Conservation (phyloP, 1,140 invertebrate species). For the Lycorma delicatula region DNA sequence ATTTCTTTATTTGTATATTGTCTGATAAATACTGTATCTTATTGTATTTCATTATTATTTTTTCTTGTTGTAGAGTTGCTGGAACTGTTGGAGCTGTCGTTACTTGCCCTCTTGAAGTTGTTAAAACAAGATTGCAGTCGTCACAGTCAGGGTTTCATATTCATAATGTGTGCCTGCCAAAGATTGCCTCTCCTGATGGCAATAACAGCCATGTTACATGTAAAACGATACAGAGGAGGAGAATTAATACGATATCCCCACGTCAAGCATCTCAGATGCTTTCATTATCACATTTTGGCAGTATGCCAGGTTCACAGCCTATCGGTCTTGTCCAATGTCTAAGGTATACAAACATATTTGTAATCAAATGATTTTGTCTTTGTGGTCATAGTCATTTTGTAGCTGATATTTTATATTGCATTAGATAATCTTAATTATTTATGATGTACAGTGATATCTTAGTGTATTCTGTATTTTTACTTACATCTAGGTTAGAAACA, state of each 20-base stretch:
- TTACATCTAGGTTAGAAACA: too few species aligned
- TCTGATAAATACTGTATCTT: too few species aligned
- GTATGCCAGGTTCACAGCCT: constrained; percentile 37
- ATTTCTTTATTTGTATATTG: too few species aligned
- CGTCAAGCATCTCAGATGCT: constrained; percentile 39
- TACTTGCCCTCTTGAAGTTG: constrained; percentile 96
- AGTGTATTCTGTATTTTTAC: too few species aligned
- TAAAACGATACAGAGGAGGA: constrained; percentile 40
- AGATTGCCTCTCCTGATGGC: constrained; percentile 40
- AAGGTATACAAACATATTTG: constrained; percentile 45
- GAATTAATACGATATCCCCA: constrained; percentile 37
- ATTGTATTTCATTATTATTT: too few species aligned
- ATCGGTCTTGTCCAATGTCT: constrained; percentile 61
- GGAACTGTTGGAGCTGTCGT: constrained; percentile 93
- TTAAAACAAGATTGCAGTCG: constrained; percentile 95
- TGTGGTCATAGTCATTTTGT: too few species aligned
- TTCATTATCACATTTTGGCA: constrained; percentile 51
- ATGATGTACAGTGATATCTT: too few species aligned
- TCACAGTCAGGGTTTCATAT: constrained; percentile 60
- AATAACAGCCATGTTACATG: constrained; percentile 41
- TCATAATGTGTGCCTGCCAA: constrained; percentile 30
- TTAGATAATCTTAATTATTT: too few species aligned
- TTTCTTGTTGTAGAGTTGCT: constrained; percentile 64
- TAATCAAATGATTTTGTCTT: too few species aligned
- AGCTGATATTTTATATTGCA: too few species aligned